Evolutionary conservation across 2,888 invertebrate genomes (phyloP).

Genomic region (Chalcosyrphus nemorum): DNA sequence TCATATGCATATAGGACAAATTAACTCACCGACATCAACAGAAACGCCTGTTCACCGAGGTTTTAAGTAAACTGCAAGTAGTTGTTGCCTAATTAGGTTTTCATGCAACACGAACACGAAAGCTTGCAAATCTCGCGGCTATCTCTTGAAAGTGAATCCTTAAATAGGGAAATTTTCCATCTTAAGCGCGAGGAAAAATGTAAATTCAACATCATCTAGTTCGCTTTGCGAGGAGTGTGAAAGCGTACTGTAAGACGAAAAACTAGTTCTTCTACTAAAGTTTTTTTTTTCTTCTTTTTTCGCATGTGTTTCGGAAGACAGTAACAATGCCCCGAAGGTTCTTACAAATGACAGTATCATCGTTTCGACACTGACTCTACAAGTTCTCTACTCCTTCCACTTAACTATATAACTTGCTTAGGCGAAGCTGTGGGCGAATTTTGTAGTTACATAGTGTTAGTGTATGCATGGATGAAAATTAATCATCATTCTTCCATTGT

Average conservation of each 20-base stretch:
- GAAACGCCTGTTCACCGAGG: neutral
- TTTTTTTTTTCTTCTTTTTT: neutral
- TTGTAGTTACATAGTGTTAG: neutral
- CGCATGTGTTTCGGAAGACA: neutral
- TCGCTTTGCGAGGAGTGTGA: neutral
- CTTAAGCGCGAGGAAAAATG: slow-evolving; percentile 6
- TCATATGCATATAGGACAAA: neutral
- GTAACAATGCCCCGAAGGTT: slow-evolving; percentile 13
- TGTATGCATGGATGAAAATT: neutral
- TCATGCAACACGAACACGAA: slow-evolving; percentile 23
- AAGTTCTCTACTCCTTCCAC: slow-evolving; percentile 7
- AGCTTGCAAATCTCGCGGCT: slow-evolving; percentile 26
- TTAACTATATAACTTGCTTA: slow-evolving; percentile 20
- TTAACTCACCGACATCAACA: slow-evolving; percentile 3
- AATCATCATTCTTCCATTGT: slow-evolving; percentile 5
- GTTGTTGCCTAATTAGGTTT: slow-evolving; percentile 61
- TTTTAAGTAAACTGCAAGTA: slow-evolving; percentile 34
- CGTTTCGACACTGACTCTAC: slow-evolving; percentile 15
- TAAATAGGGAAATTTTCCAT: slow-evolving; percentile 24
- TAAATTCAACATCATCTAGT: slow-evolving; percentile 24
- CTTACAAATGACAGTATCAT: slow-evolving; percentile 16
- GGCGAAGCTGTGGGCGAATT: neutral
- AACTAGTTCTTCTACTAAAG: slow-evolving; percentile 15
- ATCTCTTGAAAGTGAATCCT: slow-evolving; percentile 42
- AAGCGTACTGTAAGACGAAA: slow-evolving; percentile 2